Evolutionary conservation across 2,888 invertebrate species (phyloP), one percentile per base, ranked within the genome.

Genomic region (Nasonia oneida): DNA sequence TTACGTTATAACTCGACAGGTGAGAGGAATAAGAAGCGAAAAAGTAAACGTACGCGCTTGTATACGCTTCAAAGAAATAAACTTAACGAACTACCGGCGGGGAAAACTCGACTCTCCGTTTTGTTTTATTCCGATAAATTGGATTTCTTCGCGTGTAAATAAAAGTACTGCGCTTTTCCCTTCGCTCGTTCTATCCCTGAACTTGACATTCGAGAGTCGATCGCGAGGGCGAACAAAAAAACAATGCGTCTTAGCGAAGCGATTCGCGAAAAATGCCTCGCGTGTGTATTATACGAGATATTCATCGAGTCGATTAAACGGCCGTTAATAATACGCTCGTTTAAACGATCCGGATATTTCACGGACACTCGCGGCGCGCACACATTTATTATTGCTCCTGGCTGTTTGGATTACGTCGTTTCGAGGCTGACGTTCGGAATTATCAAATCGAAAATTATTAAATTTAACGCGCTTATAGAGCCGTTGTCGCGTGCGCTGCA

Each of bases 361-460:
- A 53, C 37, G 29, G 23, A 10, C 64, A 15, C 29, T 67, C 18
- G 33, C 18, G 33, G 64, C 67, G 15, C 14, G n/a, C n/a, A 29
- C 29, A 29, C 29, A 77, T 57, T 39, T 50, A 79, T 33, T 79
- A 50, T 67, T 67, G 15, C 15, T 3, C 18, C 23, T 6, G 33
- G 10, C 47, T 50, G 29, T 78, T 64, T 29, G 42, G 33, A n/a
- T 23, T 57, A n/a, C 47, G n/a, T 50, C 47, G 47, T 18, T 23
- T 18, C 18, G 79, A 37, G 5, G 47, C 67, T 79, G 67, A 70
- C 57, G 12, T 39, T 70, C 23, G 39, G 8, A 73, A 37, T 57
- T 15, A 23, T 73, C n/a, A 23, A 57, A 73, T 57, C 39, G 23
- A 33, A n/a, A 82, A 75, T 82, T 33, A 67, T 67, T 29, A 10